Conservation (phyloP, 2,113 vertebrate species). For the Dissostichus mawsoni region DNA sequence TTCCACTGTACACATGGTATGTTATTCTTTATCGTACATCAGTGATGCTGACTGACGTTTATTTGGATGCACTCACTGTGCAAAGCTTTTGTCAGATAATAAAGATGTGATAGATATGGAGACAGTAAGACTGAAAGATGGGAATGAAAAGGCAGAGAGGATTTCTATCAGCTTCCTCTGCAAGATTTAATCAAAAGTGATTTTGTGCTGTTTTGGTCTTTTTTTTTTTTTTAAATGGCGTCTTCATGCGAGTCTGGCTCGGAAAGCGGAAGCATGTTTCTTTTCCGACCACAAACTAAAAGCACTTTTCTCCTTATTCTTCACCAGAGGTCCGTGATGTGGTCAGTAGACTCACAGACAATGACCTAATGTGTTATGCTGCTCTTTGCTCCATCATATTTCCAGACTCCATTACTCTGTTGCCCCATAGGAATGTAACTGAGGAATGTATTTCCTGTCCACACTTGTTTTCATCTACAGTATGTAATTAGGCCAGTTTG, state of each 20-base stretch:
- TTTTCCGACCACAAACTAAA: constrained; percentile 48
- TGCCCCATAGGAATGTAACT: constrained; percentile 51
- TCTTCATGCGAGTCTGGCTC: constrained; percentile 29
- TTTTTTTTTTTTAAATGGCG: constrained; percentile 45
- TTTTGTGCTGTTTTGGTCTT: constrained; percentile 47
- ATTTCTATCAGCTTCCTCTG: constrained; percentile 38
- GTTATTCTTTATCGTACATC: constrained; percentile 40
- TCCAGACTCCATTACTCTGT: constrained; percentile 42
- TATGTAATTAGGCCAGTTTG: constrained; percentile 34
- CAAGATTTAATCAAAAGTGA: constrained; percentile 45
- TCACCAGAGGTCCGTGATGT: constrained; percentile 33
- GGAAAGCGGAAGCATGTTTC: constrained; percentile 47
- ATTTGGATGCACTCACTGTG: constrained; percentile 36
- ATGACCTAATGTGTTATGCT: constrained; percentile 59
- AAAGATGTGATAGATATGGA: constrained; percentile 13
- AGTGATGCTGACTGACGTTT: constrained; percentile 18
- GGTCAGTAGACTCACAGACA: constrained; percentile 48
- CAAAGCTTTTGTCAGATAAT: constrained; percentile 41
- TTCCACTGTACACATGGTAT: constrained; percentile 10
- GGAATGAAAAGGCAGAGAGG: constrained; percentile 28
- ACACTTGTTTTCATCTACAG: constrained; percentile 55
- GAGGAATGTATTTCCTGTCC: constrained; percentile 51
- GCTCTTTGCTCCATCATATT: constrained; percentile 41
- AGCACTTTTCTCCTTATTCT: constrained; percentile 34
- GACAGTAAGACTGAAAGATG: constrained; percentile 2